Conservation (phyloP, 2,888 invertebrate genomes). For the Steinernema carpocapsae region DNA sequence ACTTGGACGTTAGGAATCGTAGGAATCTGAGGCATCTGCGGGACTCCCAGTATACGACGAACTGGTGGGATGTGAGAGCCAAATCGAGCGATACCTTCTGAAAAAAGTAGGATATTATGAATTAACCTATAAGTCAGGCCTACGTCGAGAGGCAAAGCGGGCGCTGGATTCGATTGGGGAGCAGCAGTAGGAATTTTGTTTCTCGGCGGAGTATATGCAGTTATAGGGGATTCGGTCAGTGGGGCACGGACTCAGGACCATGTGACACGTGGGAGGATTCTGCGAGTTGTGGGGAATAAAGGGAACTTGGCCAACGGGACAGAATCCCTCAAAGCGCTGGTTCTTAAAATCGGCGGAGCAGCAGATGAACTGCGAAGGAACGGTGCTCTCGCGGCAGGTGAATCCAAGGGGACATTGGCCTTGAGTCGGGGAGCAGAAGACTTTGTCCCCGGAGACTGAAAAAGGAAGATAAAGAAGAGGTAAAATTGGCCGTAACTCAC, state of each 20-base stretch:
- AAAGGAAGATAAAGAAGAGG: neutral
- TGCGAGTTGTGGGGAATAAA: slow-evolving; percentile 50
- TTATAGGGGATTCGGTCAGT: slow-evolving; percentile 63
- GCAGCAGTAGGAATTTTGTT: slow-evolving; percentile 67
- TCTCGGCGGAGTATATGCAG: slow-evolving; percentile 67
- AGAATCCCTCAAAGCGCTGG: slow-evolving; percentile 55
- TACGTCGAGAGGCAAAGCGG: slow-evolving; percentile 18
- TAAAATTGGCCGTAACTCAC: slow-evolving; percentile 36
- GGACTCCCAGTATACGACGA: neutral
- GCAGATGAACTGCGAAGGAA: slow-evolving; percentile 56
- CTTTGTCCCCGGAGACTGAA: slow-evolving; percentile 43
- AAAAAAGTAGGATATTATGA: neutral
- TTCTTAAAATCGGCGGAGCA: slow-evolving; percentile 59
- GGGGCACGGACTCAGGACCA: slow-evolving; percentile 66
- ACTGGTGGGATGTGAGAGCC: neutral
- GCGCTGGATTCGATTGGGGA: slow-evolving; percentile 65
- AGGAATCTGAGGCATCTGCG: neutral
- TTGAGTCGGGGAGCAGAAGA: slow-evolving; percentile 54
- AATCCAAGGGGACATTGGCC: slow-evolving; percentile 57
- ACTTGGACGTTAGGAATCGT: too few species aligned
- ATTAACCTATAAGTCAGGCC: too few species aligned
- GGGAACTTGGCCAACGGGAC: slow-evolving; percentile 67
- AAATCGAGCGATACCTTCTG: neutral
- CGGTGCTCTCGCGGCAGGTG: slow-evolving; percentile 55
- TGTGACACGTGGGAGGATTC: slow-evolving; percentile 65